phyloP scores from a whole-genome alignment of 2,888 invertebrate genomes.

The Venusia cambrica region DNA sequence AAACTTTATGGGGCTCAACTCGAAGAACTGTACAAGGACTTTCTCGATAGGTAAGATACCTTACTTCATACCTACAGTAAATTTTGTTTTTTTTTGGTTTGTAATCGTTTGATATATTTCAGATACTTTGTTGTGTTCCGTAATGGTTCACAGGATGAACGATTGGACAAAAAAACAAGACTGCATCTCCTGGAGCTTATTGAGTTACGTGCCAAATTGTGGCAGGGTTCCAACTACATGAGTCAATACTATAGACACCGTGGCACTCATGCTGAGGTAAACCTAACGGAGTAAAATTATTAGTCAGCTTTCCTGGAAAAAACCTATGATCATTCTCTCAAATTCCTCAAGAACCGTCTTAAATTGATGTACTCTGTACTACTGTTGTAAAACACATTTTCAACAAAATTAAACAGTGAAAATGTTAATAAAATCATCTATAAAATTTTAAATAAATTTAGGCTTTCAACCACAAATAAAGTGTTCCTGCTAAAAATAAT shows the following conservation, averaged over 20 bases:
- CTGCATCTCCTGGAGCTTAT: slow-evolving; percentile 95
- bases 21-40: slow-evolving; percentile 91
- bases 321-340: too few species aligned
- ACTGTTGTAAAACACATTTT: too few species aligned
- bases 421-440: too few species aligned
- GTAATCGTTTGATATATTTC: too few species aligned
- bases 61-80: neutral
- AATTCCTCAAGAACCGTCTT: too few species aligned
- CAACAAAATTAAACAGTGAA: too few species aligned
- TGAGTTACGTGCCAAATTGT: slow-evolving; percentile 94
- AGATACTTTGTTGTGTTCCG: slow-evolving; percentile 91
- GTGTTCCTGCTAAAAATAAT: slow-evolving; percentile 25
- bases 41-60: slow-evolving; percentile 84
- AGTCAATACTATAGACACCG: slow-evolving; percentile 90
- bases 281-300: neutral
- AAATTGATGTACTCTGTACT: too few species aligned
- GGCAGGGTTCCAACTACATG: slow-evolving; percentile 92
- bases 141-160: slow-evolving; percentile 93
- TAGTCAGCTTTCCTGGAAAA: too few species aligned
- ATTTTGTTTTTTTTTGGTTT: slow-evolving; percentile 79
- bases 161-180: slow-evolving; percentile 91
- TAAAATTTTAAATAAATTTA: too few species aligned
- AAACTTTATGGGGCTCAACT: slow-evolving; percentile 90
- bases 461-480: neutral
- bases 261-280: slow-evolving; percentile 82